Conservation (phyloP, 2,888 invertebrate genomes). For the Hymenopus coronatus region DNA sequence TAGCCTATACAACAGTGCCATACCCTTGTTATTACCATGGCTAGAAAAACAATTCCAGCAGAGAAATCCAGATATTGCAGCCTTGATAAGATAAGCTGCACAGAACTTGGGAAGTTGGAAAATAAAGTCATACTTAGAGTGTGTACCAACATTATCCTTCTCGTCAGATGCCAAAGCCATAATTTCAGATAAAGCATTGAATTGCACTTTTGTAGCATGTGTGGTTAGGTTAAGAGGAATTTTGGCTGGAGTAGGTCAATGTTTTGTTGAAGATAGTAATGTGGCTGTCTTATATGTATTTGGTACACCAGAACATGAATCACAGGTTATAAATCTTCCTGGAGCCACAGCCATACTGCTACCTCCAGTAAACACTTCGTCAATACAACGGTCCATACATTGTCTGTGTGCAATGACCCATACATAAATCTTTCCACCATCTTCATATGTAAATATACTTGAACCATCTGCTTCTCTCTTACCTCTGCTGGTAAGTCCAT, state of each 20-base stretch:
- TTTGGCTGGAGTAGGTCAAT: conserved; percentile 56
- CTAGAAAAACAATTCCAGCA: conserved; percentile 79
- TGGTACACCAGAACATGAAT: conserved; percentile 85
- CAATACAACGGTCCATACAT: conserved; percentile 72
- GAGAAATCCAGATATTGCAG: conserved; percentile 71
- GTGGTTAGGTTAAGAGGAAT: conserved; percentile 79
- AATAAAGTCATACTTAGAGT: conserved; percentile 78
- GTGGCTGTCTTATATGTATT: conserved; percentile 77
- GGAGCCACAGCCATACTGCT: conserved; percentile 66
- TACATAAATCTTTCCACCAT: conserved; percentile 70
- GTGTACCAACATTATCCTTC: conserved; percentile 71
- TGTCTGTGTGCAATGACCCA: conserved; percentile 73
- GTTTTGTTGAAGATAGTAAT: conserved; percentile 45
- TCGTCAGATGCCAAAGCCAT: conserved; percentile 70
- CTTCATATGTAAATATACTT: conserved; percentile 70
- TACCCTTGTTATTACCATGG: conserved; percentile 70
- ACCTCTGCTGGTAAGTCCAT: too few species aligned
- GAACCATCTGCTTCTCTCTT: conserved; percentile 66
- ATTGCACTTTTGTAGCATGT: conserved; percentile 65
- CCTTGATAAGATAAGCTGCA: conserved; percentile 52
- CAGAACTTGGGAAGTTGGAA: conserved; percentile 71
- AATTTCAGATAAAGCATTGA: conserved; percentile 83
- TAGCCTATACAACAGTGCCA: conserved; percentile 71
- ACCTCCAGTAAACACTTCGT: conserved; percentile 83
- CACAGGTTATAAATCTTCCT: conserved; percentile 78